Evolutionary conservation across 2,113 vertebrate genomes (phyloP).

Genomic region (Cephalophus harveyi): DNA sequence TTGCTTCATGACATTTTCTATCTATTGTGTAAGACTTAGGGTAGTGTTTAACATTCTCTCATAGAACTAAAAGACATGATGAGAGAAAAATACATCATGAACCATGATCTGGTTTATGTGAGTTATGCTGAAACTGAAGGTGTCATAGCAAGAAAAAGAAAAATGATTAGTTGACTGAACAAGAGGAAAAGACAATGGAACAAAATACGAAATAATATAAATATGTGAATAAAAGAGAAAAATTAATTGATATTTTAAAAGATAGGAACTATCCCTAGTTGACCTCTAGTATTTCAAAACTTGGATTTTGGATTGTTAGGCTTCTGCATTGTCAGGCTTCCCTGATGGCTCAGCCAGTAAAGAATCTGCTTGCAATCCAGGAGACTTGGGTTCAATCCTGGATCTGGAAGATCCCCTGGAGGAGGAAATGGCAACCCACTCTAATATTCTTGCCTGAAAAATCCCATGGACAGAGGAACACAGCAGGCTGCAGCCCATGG

Average conservation of each 20-base stretch:
- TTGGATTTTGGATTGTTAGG: not conserved
- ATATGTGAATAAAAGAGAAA: not conserved
- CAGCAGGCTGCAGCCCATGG: not conserved
- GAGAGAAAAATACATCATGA: not conserved
- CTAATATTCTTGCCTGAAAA: not conserved
- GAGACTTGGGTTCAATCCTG: not conserved
- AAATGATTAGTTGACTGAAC: not conserved
- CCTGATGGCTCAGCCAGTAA: not conserved
- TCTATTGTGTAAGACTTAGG: not conserved
- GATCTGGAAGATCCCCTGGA: not conserved
- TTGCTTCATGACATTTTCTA: not conserved
- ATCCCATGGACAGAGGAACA: not conserved
- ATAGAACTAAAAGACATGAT: not conserved
- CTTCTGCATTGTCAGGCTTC: not conserved
- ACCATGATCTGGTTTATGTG: not conserved
- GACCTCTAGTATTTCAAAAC: not conserved
- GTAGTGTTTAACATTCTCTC: not conserved
- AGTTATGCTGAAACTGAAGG: not conserved
- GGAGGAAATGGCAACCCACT: not conserved
- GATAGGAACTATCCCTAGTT: not conserved
- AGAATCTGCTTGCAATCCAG: not conserved
- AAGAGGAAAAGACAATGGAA: not conserved
- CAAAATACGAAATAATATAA: not conserved
- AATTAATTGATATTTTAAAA: not conserved
- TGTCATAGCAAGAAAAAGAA: not conserved